These are phyloP conservation scores for Turritopsis dohrnii DNA, from an alignment of 30 jellyfish, hydroid and myxozoan species.

Conservation along the genomic window DNA sequence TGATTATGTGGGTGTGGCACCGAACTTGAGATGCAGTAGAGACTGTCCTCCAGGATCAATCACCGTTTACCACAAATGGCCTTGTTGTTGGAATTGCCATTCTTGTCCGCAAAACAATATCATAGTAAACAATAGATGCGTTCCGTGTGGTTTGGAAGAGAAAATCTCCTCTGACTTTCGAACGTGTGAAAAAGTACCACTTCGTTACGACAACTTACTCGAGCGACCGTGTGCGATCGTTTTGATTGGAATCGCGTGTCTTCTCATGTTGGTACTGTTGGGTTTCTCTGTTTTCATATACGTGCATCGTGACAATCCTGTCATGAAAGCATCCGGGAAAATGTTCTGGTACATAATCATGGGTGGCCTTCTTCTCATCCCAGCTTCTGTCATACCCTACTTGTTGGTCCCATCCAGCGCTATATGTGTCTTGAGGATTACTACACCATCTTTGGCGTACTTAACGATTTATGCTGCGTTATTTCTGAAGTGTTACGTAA, in stretches of 20 bases:
- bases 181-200: background rate
- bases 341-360: background rate
- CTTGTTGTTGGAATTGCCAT: slow-evolving; percentile 3
- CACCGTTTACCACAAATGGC: background rate
- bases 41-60: background rate
- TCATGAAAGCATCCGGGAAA: background rate
- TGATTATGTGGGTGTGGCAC: slow-evolving; percentile 3
- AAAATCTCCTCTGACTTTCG: background rate
- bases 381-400: background rate
- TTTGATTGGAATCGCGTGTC: background rate
- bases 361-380: background rate
- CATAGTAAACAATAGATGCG: background rate
- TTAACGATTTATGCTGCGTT: background rate
- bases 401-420: background rate
- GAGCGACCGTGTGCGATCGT: background rate
- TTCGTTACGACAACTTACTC: background rate
- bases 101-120: background rate
- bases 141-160: background rate
- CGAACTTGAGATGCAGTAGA: background rate
- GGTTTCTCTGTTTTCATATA: background rate
- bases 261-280: background rate
- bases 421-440: background rate
- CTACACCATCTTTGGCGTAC: background rate
- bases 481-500: background rate
- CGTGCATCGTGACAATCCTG: background rate